Evolutionary conservation across 2,113 vertebrate genomes (phyloP), one percentile per base, ranked within the genome.

Genomic region (Holacanthus passer): DNA sequence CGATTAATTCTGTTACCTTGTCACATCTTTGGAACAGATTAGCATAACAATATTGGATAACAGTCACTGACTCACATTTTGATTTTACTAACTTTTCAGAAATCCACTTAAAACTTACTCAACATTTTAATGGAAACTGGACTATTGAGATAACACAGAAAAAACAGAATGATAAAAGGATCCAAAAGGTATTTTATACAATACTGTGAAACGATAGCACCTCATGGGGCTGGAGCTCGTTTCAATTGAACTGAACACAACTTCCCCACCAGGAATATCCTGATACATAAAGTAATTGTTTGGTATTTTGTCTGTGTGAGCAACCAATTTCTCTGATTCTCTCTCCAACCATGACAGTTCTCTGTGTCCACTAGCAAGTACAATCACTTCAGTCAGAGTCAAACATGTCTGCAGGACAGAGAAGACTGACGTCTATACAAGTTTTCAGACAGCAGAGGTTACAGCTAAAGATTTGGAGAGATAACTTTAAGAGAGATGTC

Each of bases 1-100:
- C 17, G 17, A 72, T 80, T 72, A 56, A 29, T 66, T 55, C 45
- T 37, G 59, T 56, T 68, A 56, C 58, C 68, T 16, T 37, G 67
- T 71, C 77, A 24, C 68, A 65, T 65, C 22, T 56, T 19, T 19
- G 1, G 8, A 24, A 27, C 0, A 7, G 2, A 58, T 67, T 65
- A 64, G 68, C 67, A 71, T 71, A 63, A 53, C 14, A 37, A 29
- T 1, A 13, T 48, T 4, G 39, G 22, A 45, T 10, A 17, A 72
- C 27, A 35, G 29, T 64, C 22, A 24, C 20, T 29, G 75, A 27
- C 16, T 64, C 73, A 32, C 47, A 11, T 47, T 20, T 29, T 19
- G 17, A 35, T 29, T 37, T 50, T 12, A 22, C 9, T 3, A 39
- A 63, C 39, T 41, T 70, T 53, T 41, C 13, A 9, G 22, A 74